Evolutionary conservation across 2,113 vertebrate genomes (phyloP).

Genomic region (Dendropsophus ebraccatus): DNA sequence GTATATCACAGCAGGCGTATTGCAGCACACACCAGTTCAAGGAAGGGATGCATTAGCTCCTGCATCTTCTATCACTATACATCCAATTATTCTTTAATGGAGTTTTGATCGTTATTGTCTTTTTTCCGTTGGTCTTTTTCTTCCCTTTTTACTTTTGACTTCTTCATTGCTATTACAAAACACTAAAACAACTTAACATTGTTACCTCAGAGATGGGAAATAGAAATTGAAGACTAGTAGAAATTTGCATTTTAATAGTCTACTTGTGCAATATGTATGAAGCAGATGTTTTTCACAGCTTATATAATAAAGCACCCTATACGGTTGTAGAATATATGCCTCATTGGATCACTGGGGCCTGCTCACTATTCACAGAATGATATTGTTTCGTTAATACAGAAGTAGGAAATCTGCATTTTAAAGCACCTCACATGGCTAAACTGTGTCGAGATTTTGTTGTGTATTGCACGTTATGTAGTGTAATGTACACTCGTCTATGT

Average conservation of each 20-base stretch:
- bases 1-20: constrained; percentile 39
- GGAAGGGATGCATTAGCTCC: constrained; percentile 24
- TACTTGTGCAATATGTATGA: constrained; percentile 47
- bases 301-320: constrained; percentile 13
- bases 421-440: background rate
- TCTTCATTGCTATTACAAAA: constrained; percentile 41
- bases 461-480: background rate
- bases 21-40: constrained; percentile 28
- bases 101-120: constrained; percentile 39
- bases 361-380: constrained; percentile 1
- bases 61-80: constrained; percentile 29
- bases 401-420: background rate
- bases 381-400: constrained; percentile 15
- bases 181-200: constrained; percentile 26
- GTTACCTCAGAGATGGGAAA: constrained; percentile 26
- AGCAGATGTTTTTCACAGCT: constrained; percentile 31
- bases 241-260: constrained; percentile 51
- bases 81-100: constrained; percentile 49
- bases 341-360: background rate
- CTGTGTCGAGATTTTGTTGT: background rate
- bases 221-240: constrained; percentile 8
- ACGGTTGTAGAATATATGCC: constrained; percentile 19
- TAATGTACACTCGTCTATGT: background rate
- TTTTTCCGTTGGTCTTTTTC: constrained; percentile 2
- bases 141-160: constrained; percentile 22